Evolutionary conservation across 2,797 vertebrate genomes (phyloP), one percentile per base, ranked within the genome.

Genomic region (Mergus octosetaceus): DNA sequence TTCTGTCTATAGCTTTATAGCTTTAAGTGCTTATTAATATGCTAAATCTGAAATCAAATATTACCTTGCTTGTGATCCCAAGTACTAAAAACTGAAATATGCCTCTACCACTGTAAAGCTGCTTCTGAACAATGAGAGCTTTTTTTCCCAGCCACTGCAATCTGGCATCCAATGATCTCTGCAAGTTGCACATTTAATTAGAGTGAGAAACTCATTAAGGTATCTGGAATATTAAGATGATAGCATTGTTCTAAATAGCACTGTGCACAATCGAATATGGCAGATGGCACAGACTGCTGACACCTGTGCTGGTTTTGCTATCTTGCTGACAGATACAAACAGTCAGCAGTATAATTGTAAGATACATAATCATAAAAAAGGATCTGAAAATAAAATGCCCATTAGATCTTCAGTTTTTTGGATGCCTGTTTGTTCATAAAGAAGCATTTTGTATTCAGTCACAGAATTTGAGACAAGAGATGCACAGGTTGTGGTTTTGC

Each of bases 171-270:
- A 94, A 38, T 77, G 62, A 95, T 95, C 86, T 95, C 82, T 79
- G 49, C 88, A 95, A 97, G 94, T 72, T 94, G 80, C 87, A 96
- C 92, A 85, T 96, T 97, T 97, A 97, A 97, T 97, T 95, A 97
- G 91, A 94, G 90, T 92, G 93, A 94, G 83, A 94, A 96, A 92
- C 83, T 97, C 92, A 96, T 97, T 95, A 96, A 94, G 85, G 85
- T 97, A 94, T 91, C 71, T 81, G 72, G 89, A 97, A 94, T 95
- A 95, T 95, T 94, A 94, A 97, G 82, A 91, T 76, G 90, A 77
- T 92, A 57, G 60, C 77, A 69, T 68, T 88, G 90, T 95, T 96
- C 58, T 93, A 64, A 90, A 71, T 22, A 94, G 85, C 72, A 62
- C 34, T 11, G 71, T 77, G 51, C 66, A 83, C 57, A 89, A 34